These are phyloP conservation scores for Dryomyza anilis DNA, from an alignment of 2,888 invertebrate species.

Conservation along the genomic window DNA sequence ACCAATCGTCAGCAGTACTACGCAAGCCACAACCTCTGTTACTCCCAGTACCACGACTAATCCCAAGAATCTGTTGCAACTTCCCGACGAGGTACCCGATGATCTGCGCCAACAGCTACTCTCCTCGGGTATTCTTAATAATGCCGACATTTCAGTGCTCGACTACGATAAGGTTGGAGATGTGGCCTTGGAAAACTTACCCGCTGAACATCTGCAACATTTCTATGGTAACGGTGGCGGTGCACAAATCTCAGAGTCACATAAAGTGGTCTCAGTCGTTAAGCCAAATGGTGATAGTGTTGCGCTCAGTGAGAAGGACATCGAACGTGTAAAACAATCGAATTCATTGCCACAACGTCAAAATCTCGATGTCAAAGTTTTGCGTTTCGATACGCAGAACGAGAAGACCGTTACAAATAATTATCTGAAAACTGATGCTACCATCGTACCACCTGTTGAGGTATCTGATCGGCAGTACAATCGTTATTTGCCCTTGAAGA, in stretches of 20 bases:
- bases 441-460: conserved; percentile 72
- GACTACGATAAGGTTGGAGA: conserved; percentile 90
- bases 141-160: conserved; percentile 84
- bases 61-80: conserved; percentile 60
- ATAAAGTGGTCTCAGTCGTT: conserved; percentile 71
- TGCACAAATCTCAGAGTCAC: conserved; percentile 73
- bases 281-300: conserved; percentile 69
- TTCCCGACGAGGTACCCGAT: conserved; percentile 89
- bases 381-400: conserved; percentile 78
- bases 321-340: conserved; percentile 61
- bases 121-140: conserved; percentile 83
- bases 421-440: conserved; percentile 74
- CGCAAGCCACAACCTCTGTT: conserved; percentile 26
- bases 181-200: conserved; percentile 79
- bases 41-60: conserved; percentile 33
- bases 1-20: not conserved
- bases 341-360: conserved; percentile 62
- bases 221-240: conserved; percentile 85
- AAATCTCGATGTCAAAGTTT: conserved; percentile 83
- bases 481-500: conserved; percentile 82
- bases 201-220: conserved; percentile 84
- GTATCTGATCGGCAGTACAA: conserved; percentile 79
- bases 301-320: conserved; percentile 63
- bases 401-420: conserved; percentile 75
- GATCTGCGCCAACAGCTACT: conserved; percentile 81